Percentiles rank a stretch among this genome's conserved stretches.
Evolutionary conservation across 1,140 invertebrate species (phyloP).

Genomic region (Planococcus citri): DNA sequence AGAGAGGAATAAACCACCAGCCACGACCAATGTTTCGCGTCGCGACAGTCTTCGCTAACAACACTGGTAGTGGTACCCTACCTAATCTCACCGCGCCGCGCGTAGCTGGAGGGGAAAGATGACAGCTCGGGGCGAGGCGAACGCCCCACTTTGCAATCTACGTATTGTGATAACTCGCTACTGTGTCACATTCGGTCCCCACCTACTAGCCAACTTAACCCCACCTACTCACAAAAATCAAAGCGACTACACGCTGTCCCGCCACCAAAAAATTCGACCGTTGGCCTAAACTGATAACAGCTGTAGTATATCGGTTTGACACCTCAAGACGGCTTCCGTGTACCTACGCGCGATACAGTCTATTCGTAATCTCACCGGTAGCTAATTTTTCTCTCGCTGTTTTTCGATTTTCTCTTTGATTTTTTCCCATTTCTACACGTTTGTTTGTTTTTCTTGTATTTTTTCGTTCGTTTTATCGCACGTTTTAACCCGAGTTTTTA

Average conservation of each 20-base stretch:
- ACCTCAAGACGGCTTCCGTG: conserved; percentile 19
- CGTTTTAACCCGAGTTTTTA: no score
- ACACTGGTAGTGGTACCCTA: background rate
- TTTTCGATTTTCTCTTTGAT: background rate
- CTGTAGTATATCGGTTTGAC: conserved; percentile 18
- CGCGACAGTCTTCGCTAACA: background rate
- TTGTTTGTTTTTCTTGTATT: background rate
- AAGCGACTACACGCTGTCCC: conserved; percentile 6
- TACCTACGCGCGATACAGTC: conserved; percentile 18
- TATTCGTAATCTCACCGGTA: conserved; percentile 13
- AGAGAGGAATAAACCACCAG: no score
- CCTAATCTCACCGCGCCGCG: no score
- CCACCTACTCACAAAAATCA: conserved; percentile 11
- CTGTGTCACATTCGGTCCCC: conserved; percentile 12
- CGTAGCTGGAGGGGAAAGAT: background rate
- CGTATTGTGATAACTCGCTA: background rate
- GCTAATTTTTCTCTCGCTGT: conserved; percentile 11
- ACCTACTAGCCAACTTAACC: background rate
- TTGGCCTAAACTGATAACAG: conserved; percentile 19
- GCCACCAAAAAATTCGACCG: conserved; percentile 18
- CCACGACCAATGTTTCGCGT: background rate
- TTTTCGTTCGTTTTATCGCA: background rate
- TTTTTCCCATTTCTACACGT: background rate
- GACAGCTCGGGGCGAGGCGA: conserved; percentile 2
- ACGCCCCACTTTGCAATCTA: background rate